Percentiles rank a stretch among this genome's conserved stretches.
Conservation (phyloP, 2,797 vertebrate genomes). For the Gymnoscopelus microlampas region DNA sequence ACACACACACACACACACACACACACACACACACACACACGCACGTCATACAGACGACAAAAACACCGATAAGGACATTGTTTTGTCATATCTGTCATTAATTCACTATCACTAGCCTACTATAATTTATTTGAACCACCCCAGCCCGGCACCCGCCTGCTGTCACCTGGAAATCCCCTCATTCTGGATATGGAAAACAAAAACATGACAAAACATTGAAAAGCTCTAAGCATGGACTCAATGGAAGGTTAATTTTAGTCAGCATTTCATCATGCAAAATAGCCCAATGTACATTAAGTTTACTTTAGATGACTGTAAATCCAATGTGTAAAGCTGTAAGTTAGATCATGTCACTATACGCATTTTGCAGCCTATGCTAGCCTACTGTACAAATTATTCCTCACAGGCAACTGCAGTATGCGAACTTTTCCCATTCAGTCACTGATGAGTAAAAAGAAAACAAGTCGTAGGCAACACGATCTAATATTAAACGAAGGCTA, state of each 20-base stretch:
- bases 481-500: too few species aligned
- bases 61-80: not conserved
- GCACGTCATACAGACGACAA: too few species aligned
- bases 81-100: not conserved
- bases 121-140: conserved; percentile 6
- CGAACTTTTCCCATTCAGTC: not conserved
- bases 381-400: not conserved
- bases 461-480: too few species aligned
- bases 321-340: too few species aligned
- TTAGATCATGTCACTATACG: too few species aligned
- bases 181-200: not conserved
- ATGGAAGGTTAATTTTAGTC: not conserved
- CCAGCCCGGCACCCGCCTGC: not conserved
- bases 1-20: too few species aligned
- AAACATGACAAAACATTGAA: conserved; percentile 3
- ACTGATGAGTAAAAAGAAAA: too few species aligned
- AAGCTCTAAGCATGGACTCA: not conserved
- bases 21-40: too few species aligned
- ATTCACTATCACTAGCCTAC: not conserved
- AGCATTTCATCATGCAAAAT: not conserved
- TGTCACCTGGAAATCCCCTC: conserved; percentile 8
- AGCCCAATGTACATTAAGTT: too few species aligned
- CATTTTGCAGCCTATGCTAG: too few species aligned
- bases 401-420: too few species aligned
- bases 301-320: too few species aligned